Conservation (phyloP, 2,797 vertebrate species). For the Oryzias sinensis region DNA sequence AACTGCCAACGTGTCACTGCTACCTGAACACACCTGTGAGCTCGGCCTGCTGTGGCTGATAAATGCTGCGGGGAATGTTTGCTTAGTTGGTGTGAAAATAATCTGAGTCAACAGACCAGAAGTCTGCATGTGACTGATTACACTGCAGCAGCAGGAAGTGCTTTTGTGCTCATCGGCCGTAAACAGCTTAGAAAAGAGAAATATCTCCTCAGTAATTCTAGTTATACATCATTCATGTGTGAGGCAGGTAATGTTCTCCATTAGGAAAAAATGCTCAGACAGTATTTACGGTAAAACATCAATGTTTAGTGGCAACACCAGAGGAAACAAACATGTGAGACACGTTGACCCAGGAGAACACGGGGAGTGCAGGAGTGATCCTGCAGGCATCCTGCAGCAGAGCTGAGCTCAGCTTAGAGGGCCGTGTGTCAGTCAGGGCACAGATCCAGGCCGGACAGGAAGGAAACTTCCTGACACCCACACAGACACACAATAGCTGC, state of each 20-base stretch:
- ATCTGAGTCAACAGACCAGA: slow-evolving; percentile 7
- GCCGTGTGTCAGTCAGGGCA: slow-evolving; percentile 57
- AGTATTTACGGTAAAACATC: slow-evolving; percentile 12
- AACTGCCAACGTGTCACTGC: slow-evolving; percentile 8
- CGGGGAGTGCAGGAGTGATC: slow-evolving; percentile 28
- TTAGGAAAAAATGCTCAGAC: slow-evolving; percentile 14
- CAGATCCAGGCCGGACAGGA: slow-evolving; percentile 53
- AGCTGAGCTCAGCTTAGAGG: slow-evolving; percentile 35
- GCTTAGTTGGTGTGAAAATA: background rate
- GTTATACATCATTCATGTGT: slow-evolving; percentile 9
- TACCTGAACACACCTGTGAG: background rate
- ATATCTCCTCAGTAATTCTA: slow-evolving; percentile 14
- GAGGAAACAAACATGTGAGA: slow-evolving; percentile 33
- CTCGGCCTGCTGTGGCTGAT: background rate
- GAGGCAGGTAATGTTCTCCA: background rate
- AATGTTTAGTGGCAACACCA: background rate
- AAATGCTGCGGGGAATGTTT: background rate
- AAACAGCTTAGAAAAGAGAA: slow-evolving; percentile 10
- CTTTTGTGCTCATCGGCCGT: slow-evolving; percentile 26
- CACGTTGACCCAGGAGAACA: slow-evolving; percentile 37
- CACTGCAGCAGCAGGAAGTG: slow-evolving; percentile 23
- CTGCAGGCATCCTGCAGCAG: slow-evolving; percentile 63
- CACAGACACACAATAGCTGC: slow-evolving; percentile 64
- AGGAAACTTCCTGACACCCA: slow-evolving; percentile 76
- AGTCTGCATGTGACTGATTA: slow-evolving; percentile 8